These are phyloP conservation scores for Pseudolycoriella hygida DNA, from an alignment of 2,888 invertebrate species.

Conservation along the genomic window DNA sequence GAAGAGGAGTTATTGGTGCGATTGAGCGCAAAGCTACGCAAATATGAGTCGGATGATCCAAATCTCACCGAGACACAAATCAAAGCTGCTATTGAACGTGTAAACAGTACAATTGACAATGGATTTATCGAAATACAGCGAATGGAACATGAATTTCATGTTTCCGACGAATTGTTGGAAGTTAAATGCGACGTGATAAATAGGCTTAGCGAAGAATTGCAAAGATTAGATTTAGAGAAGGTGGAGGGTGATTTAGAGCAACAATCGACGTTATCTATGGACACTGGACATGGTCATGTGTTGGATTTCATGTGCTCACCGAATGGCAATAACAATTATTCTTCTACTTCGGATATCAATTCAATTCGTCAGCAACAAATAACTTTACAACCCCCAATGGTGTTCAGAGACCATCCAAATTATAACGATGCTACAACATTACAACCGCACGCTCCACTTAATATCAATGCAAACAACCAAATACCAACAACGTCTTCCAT, in stretches of 20 bases:
- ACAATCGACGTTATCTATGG: background rate
- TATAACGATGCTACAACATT: background rate
- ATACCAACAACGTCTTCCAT: background rate
- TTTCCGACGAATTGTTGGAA: constrained; percentile 35
- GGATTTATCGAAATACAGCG: constrained; percentile 36
- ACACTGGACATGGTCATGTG: background rate
- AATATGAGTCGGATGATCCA: constrained; percentile 35
- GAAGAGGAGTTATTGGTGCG: constrained; percentile 57
- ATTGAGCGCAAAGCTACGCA: constrained; percentile 42
- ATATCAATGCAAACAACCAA: background rate
- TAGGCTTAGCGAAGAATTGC: constrained; percentile 34
- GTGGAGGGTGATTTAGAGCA: constrained; percentile 22
- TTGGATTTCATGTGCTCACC: background rate
- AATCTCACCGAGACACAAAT: constrained; percentile 28
- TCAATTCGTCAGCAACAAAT: background rate
- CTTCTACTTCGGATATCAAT: background rate
- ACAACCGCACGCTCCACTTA: background rate
- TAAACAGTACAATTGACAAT: constrained; percentile 33
- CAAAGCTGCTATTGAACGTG: constrained; percentile 31
- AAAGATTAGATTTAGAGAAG: constrained; percentile 17
- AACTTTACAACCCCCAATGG: background rate
- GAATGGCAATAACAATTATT: background rate
- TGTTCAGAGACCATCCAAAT: background rate
- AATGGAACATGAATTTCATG: constrained; percentile 32
- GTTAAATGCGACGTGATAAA: constrained; percentile 35